Evolutionary conservation across 2,797 vertebrate genomes (phyloP).

Genomic region (Pampus argenteus): DNA sequence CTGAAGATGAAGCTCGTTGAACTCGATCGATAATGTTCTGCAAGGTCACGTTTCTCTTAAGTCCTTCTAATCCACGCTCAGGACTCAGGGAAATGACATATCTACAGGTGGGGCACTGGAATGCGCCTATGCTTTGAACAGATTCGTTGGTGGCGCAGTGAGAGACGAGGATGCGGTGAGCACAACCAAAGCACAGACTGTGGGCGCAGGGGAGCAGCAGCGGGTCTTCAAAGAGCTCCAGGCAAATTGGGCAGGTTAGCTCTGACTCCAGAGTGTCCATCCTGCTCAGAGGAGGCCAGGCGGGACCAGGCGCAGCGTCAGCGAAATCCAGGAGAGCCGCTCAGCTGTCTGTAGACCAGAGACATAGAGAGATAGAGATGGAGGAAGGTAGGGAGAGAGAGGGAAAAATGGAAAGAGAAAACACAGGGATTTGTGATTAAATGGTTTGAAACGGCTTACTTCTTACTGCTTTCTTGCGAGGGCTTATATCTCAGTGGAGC

Average conservation of each 20-base stretch:
- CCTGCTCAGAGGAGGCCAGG: conserved; percentile 89
- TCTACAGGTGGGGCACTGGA: conserved; percentile 96
- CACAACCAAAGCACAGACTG: conserved; percentile 96
- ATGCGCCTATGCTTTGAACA: conserved; percentile 92
- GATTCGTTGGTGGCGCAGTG: conserved; percentile 95
- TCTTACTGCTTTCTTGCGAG: conserved; percentile 47
- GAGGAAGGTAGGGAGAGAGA: conserved; percentile 5
- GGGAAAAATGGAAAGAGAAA: conserved; percentile 17
- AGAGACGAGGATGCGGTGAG: conserved; percentile 94
- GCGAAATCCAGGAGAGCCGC: conserved; percentile 94
- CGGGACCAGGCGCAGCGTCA: conserved; percentile 88
- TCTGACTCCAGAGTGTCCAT: conserved; percentile 99
- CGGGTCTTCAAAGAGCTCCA: conserved; percentile 98
- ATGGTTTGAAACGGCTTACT: conserved; percentile 76
- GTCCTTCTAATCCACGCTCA: conserved; percentile 93
- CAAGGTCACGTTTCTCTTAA: conserved; percentile 97
- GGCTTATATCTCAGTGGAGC: conserved; percentile 59
- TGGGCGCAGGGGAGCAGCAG: conserved; percentile 97
- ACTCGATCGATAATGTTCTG: conserved; percentile 97
- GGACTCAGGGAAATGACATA: conserved; percentile 96
- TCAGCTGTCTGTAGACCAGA: conserved; percentile 89
- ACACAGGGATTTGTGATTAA: conserved; percentile 78
- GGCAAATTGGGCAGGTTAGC: conserved; percentile 99
- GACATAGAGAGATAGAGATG: conserved; percentile 70
- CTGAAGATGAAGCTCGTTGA: conserved; percentile 89